These are phyloP conservation scores for Botia almorhae DNA, from an alignment of 2,797 vertebrate species.

Conservation along the genomic window DNA sequence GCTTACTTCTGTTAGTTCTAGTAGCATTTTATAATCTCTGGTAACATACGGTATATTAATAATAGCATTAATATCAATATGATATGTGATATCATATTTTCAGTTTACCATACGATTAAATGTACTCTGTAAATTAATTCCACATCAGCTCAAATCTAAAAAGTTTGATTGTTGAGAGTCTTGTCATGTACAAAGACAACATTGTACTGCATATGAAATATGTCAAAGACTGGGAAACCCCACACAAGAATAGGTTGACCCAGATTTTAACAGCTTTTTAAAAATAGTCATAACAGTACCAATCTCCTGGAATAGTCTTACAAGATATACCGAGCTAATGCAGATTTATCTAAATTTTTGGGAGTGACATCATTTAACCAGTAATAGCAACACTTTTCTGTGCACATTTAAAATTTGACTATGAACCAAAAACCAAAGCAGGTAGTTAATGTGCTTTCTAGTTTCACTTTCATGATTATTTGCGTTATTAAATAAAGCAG, in stretches of 20 bases:
- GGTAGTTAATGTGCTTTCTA: not conserved
- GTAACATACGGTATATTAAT: constrained; percentile 3
- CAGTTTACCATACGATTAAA: not conserved
- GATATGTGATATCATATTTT: constrained; percentile 1
- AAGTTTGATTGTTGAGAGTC: constrained; percentile 5
- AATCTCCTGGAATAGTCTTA: not conserved
- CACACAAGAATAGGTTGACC: constrained; percentile 24
- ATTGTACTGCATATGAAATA: not conserved
- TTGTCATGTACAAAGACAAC: constrained; percentile 5
- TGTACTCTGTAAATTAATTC: constrained; percentile 13
- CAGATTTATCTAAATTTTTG: no score
- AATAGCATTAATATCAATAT: not conserved
- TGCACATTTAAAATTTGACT: not conserved
- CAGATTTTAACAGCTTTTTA: constrained; percentile 12
- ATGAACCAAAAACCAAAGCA: constrained; percentile 3
- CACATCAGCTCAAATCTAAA: constrained; percentile 4
- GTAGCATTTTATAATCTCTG: constrained; percentile 8
- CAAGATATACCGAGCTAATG: not conserved
- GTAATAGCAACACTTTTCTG: not conserved
- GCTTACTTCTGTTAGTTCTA: constrained; percentile 8
- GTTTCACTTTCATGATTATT: not conserved
- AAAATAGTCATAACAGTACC: constrained; percentile 8
- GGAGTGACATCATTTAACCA: not conserved
- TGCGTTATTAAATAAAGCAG: not conserved
- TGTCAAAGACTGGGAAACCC: constrained; percentile 9